phyloP scores from a whole-genome alignment of 2,888 invertebrate genomes.

The Orthonychiurus folsomi region DNA sequence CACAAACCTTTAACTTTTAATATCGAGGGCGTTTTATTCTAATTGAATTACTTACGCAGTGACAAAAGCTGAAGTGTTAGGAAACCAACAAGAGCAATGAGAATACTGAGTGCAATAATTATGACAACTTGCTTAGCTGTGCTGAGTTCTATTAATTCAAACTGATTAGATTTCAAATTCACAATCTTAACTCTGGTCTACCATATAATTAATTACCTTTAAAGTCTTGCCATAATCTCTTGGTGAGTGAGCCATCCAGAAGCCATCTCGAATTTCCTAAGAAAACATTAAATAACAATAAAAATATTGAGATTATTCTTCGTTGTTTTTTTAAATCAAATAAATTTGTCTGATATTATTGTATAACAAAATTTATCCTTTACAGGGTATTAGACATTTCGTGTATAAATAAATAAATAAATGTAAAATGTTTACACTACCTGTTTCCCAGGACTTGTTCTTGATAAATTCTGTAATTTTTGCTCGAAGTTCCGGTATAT shows the following conservation, averaged over 20 bases:
- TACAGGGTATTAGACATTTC: too few species aligned
- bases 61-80: slow-evolving; percentile 14
- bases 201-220: slow-evolving; percentile 19
- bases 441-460: slow-evolving; percentile 19
- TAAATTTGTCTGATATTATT: too few species aligned
- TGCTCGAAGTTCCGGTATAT: slow-evolving; percentile 16
- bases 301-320: not conserved
- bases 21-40: not conserved
- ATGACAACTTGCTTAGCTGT: slow-evolving; percentile 23
- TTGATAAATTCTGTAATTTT: slow-evolving; percentile 22
- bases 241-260: slow-evolving; percentile 2
- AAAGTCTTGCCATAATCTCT: slow-evolving; percentile 26
- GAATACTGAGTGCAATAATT: slow-evolving; percentile 21
- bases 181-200: slow-evolving; percentile 2
- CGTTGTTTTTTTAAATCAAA: too few species aligned
- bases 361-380: too few species aligned
- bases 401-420: too few species aligned
- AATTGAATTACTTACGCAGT: slow-evolving; percentile 14
- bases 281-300: not conserved
- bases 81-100: slow-evolving; percentile 22
- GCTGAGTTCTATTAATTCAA: slow-evolving; percentile 17
- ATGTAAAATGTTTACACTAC: not conserved
- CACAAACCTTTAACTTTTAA: not conserved
- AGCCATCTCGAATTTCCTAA: not conserved
- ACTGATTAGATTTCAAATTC: slow-evolving; percentile 1